Conservation (phyloP, 1,140 invertebrate genomes). For the Copidosoma floridanum region DNA sequence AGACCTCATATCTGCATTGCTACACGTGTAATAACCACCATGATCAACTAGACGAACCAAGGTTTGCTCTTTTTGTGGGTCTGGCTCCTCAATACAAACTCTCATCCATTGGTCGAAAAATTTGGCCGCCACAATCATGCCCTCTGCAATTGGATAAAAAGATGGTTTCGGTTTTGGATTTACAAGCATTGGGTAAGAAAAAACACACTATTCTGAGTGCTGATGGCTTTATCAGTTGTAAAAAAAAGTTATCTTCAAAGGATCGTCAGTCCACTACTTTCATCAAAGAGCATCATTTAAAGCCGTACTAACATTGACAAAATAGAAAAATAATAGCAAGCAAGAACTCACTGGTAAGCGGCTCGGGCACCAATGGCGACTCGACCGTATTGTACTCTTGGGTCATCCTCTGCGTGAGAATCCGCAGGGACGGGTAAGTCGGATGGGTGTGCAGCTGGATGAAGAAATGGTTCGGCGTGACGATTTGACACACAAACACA, state of each 20-base stretch:
- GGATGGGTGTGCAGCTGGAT: constrained; percentile 93
- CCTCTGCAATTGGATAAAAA: constrained; percentile 62
- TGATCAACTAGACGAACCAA: constrained; percentile 90
- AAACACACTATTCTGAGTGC: too few species aligned
- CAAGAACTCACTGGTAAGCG: constrained; percentile 61
- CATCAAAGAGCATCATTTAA: constrained; percentile 15
- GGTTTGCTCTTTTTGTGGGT: constrained; percentile 68
- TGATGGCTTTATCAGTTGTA: too few species aligned
- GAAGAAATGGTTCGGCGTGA: constrained; percentile 85
- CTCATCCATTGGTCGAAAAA: constrained; percentile 85
- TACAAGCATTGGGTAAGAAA: not conserved
- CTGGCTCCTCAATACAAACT: constrained; percentile 74
- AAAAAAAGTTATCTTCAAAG: constrained; percentile 9
- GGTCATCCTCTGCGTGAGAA: constrained; percentile 74
- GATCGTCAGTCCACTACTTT: constrained; percentile 21
- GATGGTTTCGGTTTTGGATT: not conserved
- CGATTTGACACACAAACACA: constrained; percentile 80
- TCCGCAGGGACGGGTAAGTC: constrained; percentile 76
- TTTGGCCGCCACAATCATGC: constrained; percentile 85
- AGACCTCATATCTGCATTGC: constrained; percentile 73
- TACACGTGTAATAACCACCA: constrained; percentile 84
- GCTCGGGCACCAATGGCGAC: constrained; percentile 65
- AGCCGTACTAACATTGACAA: too few species aligned
- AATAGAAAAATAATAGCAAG: not conserved
- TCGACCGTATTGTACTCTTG: constrained; percentile 64